Percentiles rank a stretch among this genome's conserved stretches.
These are phyloP conservation scores for Onychomys arenicola DNA, from an alignment of 2,797 vertebrate genomes.

Conservation along the genomic window DNA sequence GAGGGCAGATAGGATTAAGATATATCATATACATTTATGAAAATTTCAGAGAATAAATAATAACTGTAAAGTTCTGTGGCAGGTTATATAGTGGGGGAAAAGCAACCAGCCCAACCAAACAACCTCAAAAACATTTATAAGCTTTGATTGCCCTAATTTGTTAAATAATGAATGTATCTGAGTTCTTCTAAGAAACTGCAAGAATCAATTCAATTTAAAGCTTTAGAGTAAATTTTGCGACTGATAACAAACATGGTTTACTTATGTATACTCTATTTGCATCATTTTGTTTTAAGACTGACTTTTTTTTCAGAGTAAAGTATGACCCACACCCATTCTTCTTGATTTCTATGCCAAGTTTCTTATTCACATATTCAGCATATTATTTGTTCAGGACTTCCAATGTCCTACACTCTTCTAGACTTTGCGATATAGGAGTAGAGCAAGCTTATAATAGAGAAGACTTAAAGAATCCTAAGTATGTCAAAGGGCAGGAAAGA, in stretches of 20 bases:
- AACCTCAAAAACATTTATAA: not conserved
- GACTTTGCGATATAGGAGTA: not conserved
- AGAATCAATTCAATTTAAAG: slow-evolving; percentile 33
- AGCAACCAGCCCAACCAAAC: not conserved
- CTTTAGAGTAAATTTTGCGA: slow-evolving; percentile 9
- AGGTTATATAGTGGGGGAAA: not conserved
- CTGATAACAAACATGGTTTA: slow-evolving; percentile 42
- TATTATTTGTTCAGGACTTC: not conserved
- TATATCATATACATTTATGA: not conserved
- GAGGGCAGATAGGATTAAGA: not conserved
- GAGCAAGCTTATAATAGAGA: not conserved
- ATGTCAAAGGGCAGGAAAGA: not conserved
- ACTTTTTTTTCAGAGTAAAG: not conserved
- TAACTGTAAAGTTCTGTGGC: not conserved
- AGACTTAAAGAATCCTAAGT: not conserved
- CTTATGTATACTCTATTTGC: not conserved
- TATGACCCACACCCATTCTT: not conserved
- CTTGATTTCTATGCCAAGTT: not conserved
- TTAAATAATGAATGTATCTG: not conserved
- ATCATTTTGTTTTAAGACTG: not conserved
- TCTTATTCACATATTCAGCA: not conserved
- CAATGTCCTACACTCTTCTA: not conserved
- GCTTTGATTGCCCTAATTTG: not conserved
- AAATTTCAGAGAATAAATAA: not conserved
- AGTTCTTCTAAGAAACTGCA: not conserved